phyloP scores from a whole-genome alignment of 1,140 invertebrate genomes.

The Ips nitidus region DNA sequence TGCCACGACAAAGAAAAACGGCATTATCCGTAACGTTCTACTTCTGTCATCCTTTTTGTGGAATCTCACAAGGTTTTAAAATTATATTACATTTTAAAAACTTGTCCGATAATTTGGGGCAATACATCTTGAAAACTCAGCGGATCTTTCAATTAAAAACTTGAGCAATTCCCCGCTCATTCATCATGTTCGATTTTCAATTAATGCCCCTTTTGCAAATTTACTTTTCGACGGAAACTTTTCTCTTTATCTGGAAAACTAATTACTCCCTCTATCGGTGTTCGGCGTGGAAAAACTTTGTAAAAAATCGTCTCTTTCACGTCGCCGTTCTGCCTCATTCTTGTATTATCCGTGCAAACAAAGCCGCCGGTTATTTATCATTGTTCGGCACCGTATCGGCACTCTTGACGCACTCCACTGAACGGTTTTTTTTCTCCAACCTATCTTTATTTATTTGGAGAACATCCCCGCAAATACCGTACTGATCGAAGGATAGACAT shows the following conservation, averaged over 20 bases:
- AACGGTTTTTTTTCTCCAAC: slow-evolving; percentile 2
- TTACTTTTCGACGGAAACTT: slow-evolving; percentile 33
- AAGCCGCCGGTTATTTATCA: slow-evolving; percentile 24
- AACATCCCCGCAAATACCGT: not conserved
- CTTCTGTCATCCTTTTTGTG: not conserved
- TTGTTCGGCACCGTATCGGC: slow-evolving; percentile 10
- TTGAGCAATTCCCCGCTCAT: slow-evolving; percentile 14
- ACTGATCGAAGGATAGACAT: too few relatives aligned
- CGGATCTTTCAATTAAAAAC: slow-evolving; percentile 21
- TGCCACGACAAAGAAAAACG: slow-evolving; percentile 20
- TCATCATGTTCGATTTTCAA: slow-evolving; percentile 34
- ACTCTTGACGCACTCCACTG: slow-evolving; percentile 5
- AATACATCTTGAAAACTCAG: too few relatives aligned
- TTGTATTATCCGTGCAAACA: slow-evolving; percentile 29
- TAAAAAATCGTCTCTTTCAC: slow-evolving; percentile 28
- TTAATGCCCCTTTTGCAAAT: slow-evolving; percentile 29
- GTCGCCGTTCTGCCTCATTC: slow-evolving; percentile 15
- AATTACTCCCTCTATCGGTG: slow-evolving; percentile 29
- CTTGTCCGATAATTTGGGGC: too few relatives aligned
- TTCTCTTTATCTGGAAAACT: slow-evolving; percentile 32
- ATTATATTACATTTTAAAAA: too few relatives aligned
- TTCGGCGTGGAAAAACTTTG: slow-evolving; percentile 20
- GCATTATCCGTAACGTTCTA: slow-evolving; percentile 22
- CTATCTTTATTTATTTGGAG: not conserved
- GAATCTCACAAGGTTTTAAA: too few relatives aligned